Conservation (phyloP, 2,113 vertebrate species). For the Tetrax tetrax region DNA sequence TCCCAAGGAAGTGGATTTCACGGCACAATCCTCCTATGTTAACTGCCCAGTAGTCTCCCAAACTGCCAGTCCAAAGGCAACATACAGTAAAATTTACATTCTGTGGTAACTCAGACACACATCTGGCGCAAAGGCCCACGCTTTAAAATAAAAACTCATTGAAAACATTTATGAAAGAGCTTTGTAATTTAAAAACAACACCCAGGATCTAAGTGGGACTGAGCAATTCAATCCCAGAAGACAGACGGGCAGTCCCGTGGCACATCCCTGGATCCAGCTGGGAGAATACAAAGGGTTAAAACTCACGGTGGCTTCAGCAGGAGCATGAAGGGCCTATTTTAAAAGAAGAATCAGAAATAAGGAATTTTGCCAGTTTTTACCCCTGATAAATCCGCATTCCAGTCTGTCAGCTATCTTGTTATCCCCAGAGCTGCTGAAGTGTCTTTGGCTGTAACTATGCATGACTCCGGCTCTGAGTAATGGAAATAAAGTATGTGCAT, state of each 20-base stretch:
- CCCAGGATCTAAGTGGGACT: background rate
- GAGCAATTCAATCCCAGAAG: background rate
- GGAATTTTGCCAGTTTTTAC: slow-evolving; percentile 72
- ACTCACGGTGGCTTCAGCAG: background rate
- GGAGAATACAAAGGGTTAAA: slow-evolving; percentile 23
- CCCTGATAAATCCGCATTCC: slow-evolving; percentile 73
- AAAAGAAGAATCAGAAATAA: slow-evolving; percentile 53
- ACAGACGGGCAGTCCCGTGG: fast-evolving
- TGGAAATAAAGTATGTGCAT: slow-evolving; percentile 67
- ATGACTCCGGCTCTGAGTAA: slow-evolving; percentile 70
- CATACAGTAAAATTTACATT: slow-evolving; percentile 24
- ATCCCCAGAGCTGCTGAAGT: slow-evolving; percentile 75
- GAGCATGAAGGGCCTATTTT: slow-evolving; percentile 49
- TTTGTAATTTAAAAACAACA: background rate
- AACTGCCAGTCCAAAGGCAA: slow-evolving; percentile 39
- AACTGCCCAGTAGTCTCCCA: slow-evolving; percentile 12
- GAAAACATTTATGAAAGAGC: slow-evolving; percentile 14
- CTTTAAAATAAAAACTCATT: slow-evolving; percentile 39
- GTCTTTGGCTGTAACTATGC: slow-evolving; percentile 66
- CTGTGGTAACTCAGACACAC: slow-evolving; percentile 21
- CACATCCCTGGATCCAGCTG: background rate
- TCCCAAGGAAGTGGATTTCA: background rate
- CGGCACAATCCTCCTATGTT: slow-evolving; percentile 28
- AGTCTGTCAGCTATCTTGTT: slow-evolving; percentile 76
- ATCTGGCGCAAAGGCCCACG: background rate